Percentiles rank a stretch among this genome's conserved stretches.
Evolutionary conservation across 2,797 vertebrate species (phyloP).

Genomic region (Pachyuromys duprasi): DNA sequence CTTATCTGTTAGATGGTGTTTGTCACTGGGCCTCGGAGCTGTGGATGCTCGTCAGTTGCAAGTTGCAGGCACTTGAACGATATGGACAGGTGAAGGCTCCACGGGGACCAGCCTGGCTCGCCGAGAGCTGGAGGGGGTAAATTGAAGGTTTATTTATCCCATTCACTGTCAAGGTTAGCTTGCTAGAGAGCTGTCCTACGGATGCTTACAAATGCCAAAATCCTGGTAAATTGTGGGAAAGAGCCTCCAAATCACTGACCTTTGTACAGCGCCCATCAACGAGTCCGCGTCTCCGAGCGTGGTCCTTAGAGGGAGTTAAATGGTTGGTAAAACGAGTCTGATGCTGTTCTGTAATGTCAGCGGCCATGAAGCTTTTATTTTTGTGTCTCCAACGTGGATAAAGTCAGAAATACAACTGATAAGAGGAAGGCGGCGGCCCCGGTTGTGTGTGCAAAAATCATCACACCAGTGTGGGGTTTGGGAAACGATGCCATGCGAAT

Average conservation of each 20-base stretch:
- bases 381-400: constrained; percentile 52
- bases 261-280: constrained; percentile 96
- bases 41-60: constrained; percentile 88
- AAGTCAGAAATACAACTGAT: constrained; percentile 38
- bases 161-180: constrained; percentile 99
- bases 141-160: constrained; percentile 99
- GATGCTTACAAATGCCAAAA: constrained; percentile 99
- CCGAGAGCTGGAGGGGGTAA: constrained; percentile 94
- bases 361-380: constrained; percentile 76
- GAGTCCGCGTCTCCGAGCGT: constrained; percentile 93
- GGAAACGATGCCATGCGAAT: constrained; percentile 1
- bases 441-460: neutral
- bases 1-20: constrained; percentile 97
- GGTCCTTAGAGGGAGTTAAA: constrained; percentile 94
- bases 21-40: constrained; percentile 95
- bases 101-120: constrained; percentile 92
- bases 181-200: constrained; percentile 98
- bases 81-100: constrained; percentile 99
- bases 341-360: constrained; percentile 86
- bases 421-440: neutral
- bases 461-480: neutral
- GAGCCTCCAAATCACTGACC: constrained; percentile 97
- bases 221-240: constrained; percentile 97
- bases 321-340: constrained; percentile 92
- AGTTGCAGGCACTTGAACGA: constrained; percentile 95